Base-by-base conservation (phyloP, 2,113 vertebrate species). In the Syngnathus typhle region DNA sequence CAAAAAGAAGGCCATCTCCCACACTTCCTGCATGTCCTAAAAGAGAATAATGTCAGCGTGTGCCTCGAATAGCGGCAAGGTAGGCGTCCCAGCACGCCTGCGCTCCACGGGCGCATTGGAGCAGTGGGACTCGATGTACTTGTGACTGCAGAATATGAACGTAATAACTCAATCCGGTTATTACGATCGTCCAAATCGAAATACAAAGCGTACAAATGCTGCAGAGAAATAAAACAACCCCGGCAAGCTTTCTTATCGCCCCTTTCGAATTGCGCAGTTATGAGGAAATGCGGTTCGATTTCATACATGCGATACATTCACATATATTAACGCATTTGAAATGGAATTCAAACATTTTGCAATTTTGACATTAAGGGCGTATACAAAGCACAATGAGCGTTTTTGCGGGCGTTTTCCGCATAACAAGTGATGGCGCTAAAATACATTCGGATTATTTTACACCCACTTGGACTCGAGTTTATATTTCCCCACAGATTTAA, bases 231-330 rank as follows among this genome's bases (percentile, higher is more conserved):
- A 3, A 32, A 32, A 32, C 27, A 32, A 3, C 27, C 27, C 27
- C 27, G 27, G 27, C 3, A 32, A 32, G 27, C 27, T 32, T 32
- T 15, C 36, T 62, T 65, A 75, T 55, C 13, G 75, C 79, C 7
- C 27, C 43, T 9, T 27, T 72, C 69, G 8, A 81, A 84, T 79
- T 87, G 84, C 88, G 89, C 90, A 89, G 81, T 87, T 84, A 69
- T 72, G 36, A 64, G 49, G 56, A 73, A 74, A 79, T 54, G 52
- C 16, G 46, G 38, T 32, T 66, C 64, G 18, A 55, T 68, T 63
- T 68, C 1, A 39, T 37, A 63, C 55, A 11, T 21, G 13, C 58
- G 36, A 43, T 70, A 60, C 5, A 7, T 52, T 69, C 67, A 43
- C 32, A 36, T 4, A 16, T 7, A 69, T 2, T 47, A 67, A 67